phyloP scores from a whole-genome alignment of 2,113 vertebrate genomes.

The Synodontis membranacea region DNA sequence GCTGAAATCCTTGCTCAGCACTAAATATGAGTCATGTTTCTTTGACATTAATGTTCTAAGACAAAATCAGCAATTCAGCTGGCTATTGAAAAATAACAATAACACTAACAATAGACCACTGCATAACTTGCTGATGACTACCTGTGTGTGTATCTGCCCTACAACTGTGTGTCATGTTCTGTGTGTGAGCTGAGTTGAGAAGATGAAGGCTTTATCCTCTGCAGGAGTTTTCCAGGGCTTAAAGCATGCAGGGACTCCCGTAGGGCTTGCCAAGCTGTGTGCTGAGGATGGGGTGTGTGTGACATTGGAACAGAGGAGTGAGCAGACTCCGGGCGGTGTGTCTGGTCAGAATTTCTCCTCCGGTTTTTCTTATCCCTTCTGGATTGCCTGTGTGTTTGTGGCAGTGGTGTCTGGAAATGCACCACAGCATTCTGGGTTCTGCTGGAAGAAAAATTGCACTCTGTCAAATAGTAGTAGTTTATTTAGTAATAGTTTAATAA shows the following conservation, averaged over 20 bases:
- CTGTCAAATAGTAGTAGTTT: background rate
- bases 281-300: background rate
- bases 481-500: too few relatives aligned
- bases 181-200: conserved; percentile 2
- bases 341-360: conserved; percentile 12
- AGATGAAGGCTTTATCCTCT: background rate
- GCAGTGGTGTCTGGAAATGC: background rate
- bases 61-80: background rate
- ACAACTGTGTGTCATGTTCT: background rate
- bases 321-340: background rate
- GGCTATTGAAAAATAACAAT: background rate
- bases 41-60: background rate
- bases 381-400: conserved; percentile 10
- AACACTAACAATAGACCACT: background rate
- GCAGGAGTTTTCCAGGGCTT: conserved; percentile 22
- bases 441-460: background rate
- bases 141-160: background rate
- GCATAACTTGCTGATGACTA: background rate
- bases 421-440: conserved; percentile 28
- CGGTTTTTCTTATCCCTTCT: background rate
- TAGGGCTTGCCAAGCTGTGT: background rate
- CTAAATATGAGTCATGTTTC: background rate
- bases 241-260: conserved; percentile 8
- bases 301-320: background rate
- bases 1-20: background rate